A percentile compares a stretch with the other conserved stretches of the same genome.
Evolutionary conservation across 2,888 invertebrate genomes (phyloP).

Genomic region (Euspilapteryx auroguttella): DNA sequence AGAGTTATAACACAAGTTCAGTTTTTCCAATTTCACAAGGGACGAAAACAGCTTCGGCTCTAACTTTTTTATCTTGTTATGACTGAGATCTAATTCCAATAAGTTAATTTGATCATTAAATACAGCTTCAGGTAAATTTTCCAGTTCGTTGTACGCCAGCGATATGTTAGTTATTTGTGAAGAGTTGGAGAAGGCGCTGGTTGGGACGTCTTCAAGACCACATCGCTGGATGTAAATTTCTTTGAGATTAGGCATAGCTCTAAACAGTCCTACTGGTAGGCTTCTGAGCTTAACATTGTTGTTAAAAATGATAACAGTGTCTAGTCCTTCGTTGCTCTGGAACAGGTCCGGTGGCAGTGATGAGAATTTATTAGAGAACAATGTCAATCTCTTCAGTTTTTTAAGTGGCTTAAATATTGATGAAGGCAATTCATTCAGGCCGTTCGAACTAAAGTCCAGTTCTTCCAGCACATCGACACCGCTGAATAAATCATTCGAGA

Average conservation of each 20-base stretch:
- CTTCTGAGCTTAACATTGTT: conserved; percentile 60
- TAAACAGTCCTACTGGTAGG: conserved; percentile 63
- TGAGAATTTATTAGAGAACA: conserved; percentile 69
- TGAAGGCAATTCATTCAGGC: conserved; percentile 61
- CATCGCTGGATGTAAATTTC: conserved; percentile 60
- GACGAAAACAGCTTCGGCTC: conserved; percentile 62
- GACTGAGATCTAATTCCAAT: conserved; percentile 63
- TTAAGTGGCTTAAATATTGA: conserved; percentile 64
- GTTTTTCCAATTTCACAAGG: conserved; percentile 52
- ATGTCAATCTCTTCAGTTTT: conserved; percentile 65
- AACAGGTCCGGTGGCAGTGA: conserved; percentile 65
- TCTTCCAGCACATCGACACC: conserved; percentile 64
- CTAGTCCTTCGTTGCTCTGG: conserved; percentile 51
- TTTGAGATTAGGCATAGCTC: conserved; percentile 58
- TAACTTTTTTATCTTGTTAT: conserved; percentile 64
- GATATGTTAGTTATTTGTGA: conserved; percentile 60
- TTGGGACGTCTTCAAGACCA: conserved; percentile 60
- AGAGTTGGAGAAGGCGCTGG: conserved; percentile 65
- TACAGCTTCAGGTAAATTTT: conserved; percentile 58
- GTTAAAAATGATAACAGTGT: conserved; percentile 54
- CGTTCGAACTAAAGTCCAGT: conserved; percentile 71
- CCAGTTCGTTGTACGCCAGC: conserved; percentile 61
- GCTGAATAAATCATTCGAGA: conserved; percentile 65
- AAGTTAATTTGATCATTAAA: conserved; percentile 67
- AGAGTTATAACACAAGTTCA: conserved; percentile 69